These are phyloP conservation scores for Aptenodytes forsteri DNA, from an alignment of 2,113 vertebrate species.

Conservation along the genomic window DNA sequence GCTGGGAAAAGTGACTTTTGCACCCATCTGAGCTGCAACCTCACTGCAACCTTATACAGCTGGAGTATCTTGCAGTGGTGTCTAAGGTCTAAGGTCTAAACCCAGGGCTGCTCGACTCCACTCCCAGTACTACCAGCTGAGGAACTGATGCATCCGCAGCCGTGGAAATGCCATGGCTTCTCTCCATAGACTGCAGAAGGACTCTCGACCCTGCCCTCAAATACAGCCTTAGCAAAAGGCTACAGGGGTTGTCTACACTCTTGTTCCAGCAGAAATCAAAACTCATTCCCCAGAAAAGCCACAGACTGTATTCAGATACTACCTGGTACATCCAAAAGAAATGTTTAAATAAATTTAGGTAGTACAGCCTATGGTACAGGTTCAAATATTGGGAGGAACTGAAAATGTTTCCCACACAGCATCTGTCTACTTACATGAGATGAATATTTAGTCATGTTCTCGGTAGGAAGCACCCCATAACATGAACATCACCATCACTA, in stretches of 20 bases:
- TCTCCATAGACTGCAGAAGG: background rate
- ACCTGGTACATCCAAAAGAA: background rate
- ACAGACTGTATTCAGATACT: background rate
- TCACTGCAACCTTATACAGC: background rate
- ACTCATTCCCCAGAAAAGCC: background rate
- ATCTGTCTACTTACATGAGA: background rate
- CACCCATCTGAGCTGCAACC: background rate
- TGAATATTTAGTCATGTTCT: background rate
- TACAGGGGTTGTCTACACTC: background rate
- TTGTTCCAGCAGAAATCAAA: background rate
- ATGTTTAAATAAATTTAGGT: background rate
- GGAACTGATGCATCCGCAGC: background rate
- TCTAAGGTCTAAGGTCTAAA: background rate
- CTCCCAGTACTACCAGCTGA: background rate
- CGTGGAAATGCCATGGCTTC: background rate
- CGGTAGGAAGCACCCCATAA: background rate
- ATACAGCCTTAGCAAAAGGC: background rate
- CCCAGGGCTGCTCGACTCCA: background rate
- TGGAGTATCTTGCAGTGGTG: background rate
- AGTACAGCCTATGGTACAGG: background rate
- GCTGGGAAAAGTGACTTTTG: background rate
- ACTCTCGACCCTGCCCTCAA: background rate
- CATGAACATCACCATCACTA: background rate
- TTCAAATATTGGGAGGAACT: background rate
- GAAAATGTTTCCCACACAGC: background rate